Evolutionary conservation across 2,113 vertebrate species (phyloP).

Genomic region (Pangasianodon gigas): DNA sequence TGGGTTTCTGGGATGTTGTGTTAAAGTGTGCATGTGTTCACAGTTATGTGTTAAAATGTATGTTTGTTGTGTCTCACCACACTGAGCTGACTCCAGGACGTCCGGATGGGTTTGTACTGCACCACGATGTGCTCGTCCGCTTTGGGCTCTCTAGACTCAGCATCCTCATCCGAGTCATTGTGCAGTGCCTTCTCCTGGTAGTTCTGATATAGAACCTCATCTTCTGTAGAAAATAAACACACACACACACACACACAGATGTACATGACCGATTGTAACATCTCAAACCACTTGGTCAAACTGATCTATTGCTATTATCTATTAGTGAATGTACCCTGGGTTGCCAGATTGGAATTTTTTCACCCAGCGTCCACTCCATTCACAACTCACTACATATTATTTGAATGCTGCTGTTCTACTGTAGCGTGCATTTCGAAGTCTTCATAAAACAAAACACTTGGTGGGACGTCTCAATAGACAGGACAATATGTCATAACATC

Average conservation of each 20-base stretch:
- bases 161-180: slow-evolving; percentile 91
- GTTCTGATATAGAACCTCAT: slow-evolving; percentile 93
- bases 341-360: neutral
- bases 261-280: neutral
- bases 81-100: slow-evolving; percentile 92
- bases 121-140: slow-evolving; percentile 80
- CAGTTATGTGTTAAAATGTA: neutral
- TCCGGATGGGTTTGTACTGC: slow-evolving; percentile 83
- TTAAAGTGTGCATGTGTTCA: neutral
- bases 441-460: neutral
- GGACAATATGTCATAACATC: no score
- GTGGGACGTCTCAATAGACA: neutral
- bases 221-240: slow-evolving; percentile 73
- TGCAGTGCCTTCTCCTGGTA: slow-evolving; percentile 96
- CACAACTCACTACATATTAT: neutral
- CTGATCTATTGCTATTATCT: neutral
- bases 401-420: neutral
- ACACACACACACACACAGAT: neutral
- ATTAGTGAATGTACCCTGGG: neutral
- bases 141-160: slow-evolving; percentile 77
- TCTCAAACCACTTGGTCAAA: neutral
- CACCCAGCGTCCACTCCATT: neutral
- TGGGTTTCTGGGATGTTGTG: neutral
- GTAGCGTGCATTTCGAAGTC: neutral
- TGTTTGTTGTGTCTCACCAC: slow-evolving; percentile 74